Conservation (phyloP, 2,888 invertebrate species). For the Vannuccia rotundouncinata region DNA sequence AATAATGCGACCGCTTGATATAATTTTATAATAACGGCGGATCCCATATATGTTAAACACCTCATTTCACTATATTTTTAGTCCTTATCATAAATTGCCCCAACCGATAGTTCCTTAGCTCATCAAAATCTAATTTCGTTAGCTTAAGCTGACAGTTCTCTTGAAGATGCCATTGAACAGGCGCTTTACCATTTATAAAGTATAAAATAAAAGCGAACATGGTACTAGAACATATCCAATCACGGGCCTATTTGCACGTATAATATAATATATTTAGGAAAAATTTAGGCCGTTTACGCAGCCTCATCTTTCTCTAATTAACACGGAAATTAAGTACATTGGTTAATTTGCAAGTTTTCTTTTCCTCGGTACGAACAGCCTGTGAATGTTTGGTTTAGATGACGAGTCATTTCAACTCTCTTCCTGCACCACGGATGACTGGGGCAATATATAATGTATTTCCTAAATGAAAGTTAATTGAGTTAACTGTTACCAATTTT, state of each 20-base stretch:
- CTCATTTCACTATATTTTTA: no score
- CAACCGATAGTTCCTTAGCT: no score
- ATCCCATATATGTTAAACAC: no score
- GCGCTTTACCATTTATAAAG: not conserved
- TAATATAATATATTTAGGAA: no score
- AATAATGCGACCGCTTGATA: no score
- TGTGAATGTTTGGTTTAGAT: not conserved
- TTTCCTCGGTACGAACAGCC: not conserved
- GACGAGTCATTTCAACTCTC: not conserved
- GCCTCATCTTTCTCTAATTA: not conserved
- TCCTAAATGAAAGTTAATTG: not conserved
- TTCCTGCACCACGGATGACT: not conserved
- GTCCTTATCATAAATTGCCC: no score
- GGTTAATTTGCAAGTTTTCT: conserved; percentile 6
- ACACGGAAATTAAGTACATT: not conserved
- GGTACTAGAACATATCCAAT: no score
- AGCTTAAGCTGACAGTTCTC: not conserved
- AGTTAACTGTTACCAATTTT: not conserved
- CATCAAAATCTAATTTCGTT: not conserved
- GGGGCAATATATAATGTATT: not conserved
- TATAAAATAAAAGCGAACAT: not conserved
- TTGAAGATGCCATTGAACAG: not conserved
- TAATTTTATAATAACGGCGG: no score
- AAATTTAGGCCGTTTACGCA: not conserved
- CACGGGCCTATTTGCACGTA: not conserved